Conservation (phyloP, 2,113 vertebrate genomes). For the Cryptoleucopteryx plumbea region DNA sequence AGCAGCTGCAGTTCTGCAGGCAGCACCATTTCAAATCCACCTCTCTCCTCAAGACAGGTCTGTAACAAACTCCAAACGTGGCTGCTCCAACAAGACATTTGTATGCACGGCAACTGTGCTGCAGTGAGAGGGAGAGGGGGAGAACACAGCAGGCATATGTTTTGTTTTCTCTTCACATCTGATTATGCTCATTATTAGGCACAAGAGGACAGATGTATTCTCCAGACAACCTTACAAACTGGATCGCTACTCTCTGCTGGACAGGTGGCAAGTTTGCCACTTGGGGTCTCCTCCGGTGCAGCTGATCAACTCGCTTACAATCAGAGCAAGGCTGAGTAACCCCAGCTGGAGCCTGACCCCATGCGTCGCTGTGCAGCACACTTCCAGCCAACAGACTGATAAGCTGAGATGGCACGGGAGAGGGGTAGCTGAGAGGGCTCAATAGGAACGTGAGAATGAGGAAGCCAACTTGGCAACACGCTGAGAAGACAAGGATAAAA, state of each 20-base stretch:
- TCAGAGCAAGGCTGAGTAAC: not conserved
- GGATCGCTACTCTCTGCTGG: not conserved
- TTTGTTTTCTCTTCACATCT: slow-evolving; percentile 2
- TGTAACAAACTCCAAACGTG: not conserved
- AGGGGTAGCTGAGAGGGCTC: not conserved
- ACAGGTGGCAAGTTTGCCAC: not conserved
- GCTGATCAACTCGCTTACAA: not conserved
- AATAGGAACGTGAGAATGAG: not conserved
- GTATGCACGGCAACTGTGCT: not conserved
- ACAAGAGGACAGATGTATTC: slow-evolving; percentile 14
- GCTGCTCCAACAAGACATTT: not conserved
- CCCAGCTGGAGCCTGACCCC: not conserved
- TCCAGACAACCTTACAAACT: not conserved
- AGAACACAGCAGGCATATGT: not conserved
- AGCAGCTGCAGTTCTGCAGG: slow-evolving; percentile 20
- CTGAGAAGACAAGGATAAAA: not conserved
- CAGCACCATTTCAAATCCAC: not conserved
- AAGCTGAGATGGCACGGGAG: fast-evolving
- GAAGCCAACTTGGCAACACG: not conserved
- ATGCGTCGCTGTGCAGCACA: fast-evolving
- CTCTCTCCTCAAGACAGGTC: not conserved
- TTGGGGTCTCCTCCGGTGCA: not conserved
- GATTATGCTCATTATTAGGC: slow-evolving; percentile 7
- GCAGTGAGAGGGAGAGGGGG: not conserved
- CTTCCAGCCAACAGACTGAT: not conserved